Conservation (phyloP, 2,113 vertebrate species). For the Colius striatus region DNA sequence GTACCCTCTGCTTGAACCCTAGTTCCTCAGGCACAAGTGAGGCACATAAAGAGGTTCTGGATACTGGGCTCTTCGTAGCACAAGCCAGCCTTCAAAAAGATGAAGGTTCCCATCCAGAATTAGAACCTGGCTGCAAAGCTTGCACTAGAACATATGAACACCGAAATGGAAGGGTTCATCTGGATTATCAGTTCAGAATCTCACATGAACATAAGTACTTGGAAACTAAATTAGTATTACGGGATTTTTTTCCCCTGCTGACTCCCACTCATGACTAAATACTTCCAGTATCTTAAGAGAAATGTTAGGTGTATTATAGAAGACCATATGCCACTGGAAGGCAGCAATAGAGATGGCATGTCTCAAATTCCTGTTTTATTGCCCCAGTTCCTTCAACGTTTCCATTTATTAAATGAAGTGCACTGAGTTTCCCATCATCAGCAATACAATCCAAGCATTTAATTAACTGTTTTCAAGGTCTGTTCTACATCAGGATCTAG, state of each 20-base stretch:
- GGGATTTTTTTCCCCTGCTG: not conserved
- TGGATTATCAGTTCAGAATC: not conserved
- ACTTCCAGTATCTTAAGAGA: not conserved
- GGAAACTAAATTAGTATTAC: not conserved
- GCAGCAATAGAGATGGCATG: not conserved
- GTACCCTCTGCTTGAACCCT: not conserved
- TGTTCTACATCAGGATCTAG: not conserved
- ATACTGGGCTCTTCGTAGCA: not conserved
- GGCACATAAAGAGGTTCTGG: not conserved
- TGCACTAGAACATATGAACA: not conserved
- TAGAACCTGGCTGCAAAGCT: not conserved
- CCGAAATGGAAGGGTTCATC: not conserved
- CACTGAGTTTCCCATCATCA: not conserved
- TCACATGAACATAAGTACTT: not conserved
- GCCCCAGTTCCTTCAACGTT: not conserved
- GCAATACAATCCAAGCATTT: not conserved
- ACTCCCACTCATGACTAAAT: not conserved
- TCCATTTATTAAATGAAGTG: not conserved
- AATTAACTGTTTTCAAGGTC: not conserved
- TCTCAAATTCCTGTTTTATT: not conserved
- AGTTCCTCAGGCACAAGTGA: not conserved
- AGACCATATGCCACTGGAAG: not conserved
- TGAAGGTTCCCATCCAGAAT: not conserved
- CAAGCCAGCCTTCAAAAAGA: not conserved
- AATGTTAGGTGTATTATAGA: not conserved